Evolutionary conservation across 1,140 invertebrate species (phyloP).

Genomic region (Zaprionus camerounensis): DNA sequence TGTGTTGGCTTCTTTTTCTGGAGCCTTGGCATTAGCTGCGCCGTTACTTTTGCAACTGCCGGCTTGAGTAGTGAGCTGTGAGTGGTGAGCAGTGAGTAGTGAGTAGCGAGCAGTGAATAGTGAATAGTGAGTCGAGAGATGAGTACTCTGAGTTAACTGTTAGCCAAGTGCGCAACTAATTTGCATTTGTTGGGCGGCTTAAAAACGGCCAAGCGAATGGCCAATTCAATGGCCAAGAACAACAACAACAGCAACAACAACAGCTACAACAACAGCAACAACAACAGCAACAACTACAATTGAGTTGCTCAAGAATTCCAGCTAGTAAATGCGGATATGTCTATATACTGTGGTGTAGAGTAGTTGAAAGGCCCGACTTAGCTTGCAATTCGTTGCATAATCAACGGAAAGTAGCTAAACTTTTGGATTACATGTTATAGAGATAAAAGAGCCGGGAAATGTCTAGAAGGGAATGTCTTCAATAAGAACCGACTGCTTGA

Average conservation of each 20-base stretch:
- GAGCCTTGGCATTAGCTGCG: slow-evolving; percentile 44
- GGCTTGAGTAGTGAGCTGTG: slow-evolving; percentile 8
- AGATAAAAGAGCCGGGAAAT: no score
- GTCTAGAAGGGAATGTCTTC: no score
- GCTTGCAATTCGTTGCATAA: slow-evolving; percentile 18
- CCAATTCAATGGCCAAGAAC: slow-evolving; percentile 47
- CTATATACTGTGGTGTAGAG: neutral
- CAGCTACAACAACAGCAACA: neutral
- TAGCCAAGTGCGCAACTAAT: slow-evolving; percentile 76
- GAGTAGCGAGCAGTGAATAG: slow-evolving; percentile 3
- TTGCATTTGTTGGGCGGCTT: slow-evolving; percentile 64
- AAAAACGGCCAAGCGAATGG: slow-evolving; percentile 35
- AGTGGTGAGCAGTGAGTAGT: slow-evolving; percentile 20
- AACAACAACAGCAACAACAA: slow-evolving; percentile 11
- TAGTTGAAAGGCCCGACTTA: neutral
- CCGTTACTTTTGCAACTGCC: slow-evolving; percentile 56
- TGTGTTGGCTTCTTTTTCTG: slow-evolving; percentile 23
- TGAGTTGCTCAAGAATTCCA: slow-evolving; percentile 26
- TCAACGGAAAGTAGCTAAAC: slow-evolving; percentile 1
- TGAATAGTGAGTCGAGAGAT: slow-evolving; percentile 34
- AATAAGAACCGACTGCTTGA: no score
- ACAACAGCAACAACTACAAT: slow-evolving; percentile 17
- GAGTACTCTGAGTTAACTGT: slow-evolving; percentile 68
- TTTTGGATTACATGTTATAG: neutral
- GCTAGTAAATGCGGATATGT: slow-evolving; percentile 2